phyloP scores from a whole-genome alignment of 1,140 invertebrate genomes.

The Cydia fagiglandana region DNA sequence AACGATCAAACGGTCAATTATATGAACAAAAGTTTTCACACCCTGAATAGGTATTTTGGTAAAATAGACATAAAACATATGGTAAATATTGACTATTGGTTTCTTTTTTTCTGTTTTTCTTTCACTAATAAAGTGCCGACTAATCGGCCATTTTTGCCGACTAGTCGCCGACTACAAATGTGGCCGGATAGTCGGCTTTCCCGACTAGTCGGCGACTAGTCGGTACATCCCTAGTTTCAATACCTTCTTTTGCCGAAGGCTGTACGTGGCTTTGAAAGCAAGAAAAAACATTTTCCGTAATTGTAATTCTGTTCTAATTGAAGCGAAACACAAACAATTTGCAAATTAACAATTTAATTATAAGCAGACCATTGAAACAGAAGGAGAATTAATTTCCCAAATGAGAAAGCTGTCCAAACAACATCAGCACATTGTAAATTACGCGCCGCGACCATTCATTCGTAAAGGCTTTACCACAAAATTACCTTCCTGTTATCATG shows the following conservation, averaged over 20 bases:
- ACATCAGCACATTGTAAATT: slow-evolving; percentile 26
- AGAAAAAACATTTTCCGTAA: background rate
- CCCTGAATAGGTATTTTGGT: no score
- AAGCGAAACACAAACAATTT: background rate
- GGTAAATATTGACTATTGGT: no score
- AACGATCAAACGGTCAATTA: no score
- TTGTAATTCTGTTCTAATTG: slow-evolving; percentile 19
- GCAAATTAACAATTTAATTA: slow-evolving; percentile 22
- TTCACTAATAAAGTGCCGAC: no score
- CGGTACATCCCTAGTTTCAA: no score
- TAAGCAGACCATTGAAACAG: slow-evolving; percentile 9
- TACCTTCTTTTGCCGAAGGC: background rate
- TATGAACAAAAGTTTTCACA: no score
- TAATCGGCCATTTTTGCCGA: no score
- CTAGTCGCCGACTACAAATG: no score
- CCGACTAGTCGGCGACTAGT: no score
- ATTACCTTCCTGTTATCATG: slow-evolving; percentile 29
- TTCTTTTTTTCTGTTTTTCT: no score
- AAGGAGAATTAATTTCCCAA: slow-evolving; percentile 12
- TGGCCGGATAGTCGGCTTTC: no score
- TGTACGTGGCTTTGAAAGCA: background rate
- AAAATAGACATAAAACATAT: no score
- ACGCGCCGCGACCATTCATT: slow-evolving; percentile 9
- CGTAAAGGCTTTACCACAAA: slow-evolving; percentile 25
- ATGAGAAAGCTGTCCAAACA: slow-evolving; percentile 31